Base-by-base conservation (phyloP, 2,113 vertebrate genomes). In the Rhineura floridana region DNA sequence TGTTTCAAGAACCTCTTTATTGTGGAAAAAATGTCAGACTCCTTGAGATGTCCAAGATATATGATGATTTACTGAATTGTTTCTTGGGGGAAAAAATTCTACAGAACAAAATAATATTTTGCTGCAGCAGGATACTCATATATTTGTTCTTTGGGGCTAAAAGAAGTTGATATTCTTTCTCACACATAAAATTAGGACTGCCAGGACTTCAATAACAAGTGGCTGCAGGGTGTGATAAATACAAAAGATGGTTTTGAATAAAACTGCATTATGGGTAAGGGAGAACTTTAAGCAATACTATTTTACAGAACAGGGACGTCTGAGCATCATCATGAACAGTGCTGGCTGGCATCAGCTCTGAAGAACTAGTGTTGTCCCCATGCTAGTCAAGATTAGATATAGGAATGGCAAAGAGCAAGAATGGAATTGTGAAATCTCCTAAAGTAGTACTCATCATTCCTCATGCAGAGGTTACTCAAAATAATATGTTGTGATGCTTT, bases 151-250 rank as follows among this genome's bases (percentile, higher is more conserved):
- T 62, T 39, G 28, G 79, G 91, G 42, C 39, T 46, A 88, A 67
- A 85, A 39, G 11, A 83, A 72, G 23, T 69, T 77, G 48, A 8
- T 86, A 70, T 78, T 91, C 84, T 89, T 28, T 86, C 91, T 88
- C 2, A 50, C 59, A 65, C 3, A 63, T 50, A 86, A 91, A 90
- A 85, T 81, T 1, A 2, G 33, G 55, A 50, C 33, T 87, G 13
- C 30, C 85, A 85, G 81, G n/a, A 85, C 52, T 33, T 90, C 33
- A 84, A 72, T 81, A 75, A 48, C 4, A 81, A 84, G 39, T n/a
- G 5, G 50, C 91, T 39, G 36, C 13, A 50, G 87, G 88, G 76
- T 85, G n/a, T 83, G 44, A 67, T 42, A 82, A 91, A 86, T 1
- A 3, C 77, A 44, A 90, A 11, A 70, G 9, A 70, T 52, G 52